Evolutionary conservation across 92 coral and sea anemone genomes (phyloP).

Genomic region (Montipora capitata): DNA sequence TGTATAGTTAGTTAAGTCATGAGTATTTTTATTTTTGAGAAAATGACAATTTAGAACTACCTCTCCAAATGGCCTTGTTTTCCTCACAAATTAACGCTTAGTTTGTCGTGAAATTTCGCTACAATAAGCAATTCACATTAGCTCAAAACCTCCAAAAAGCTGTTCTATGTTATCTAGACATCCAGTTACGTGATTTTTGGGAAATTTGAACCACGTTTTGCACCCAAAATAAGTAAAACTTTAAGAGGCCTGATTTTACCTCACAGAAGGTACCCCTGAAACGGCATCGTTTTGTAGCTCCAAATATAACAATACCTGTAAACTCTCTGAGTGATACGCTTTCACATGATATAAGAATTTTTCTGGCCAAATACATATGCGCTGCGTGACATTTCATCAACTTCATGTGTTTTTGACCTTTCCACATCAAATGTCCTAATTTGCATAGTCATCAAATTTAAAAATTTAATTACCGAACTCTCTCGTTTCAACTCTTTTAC

Average conservation of each 20-base stretch:
- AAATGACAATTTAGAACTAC: constrained; percentile 29
- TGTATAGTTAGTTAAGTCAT: constrained; percentile 26
- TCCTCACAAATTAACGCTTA: constrained; percentile 14
- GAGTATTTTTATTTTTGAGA: constrained; percentile 39
- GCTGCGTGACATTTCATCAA: constrained; percentile 57
- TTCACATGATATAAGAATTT: constrained; percentile 59
- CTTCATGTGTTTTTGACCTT: constrained; percentile 55
- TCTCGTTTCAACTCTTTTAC: background rate
- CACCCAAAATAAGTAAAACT: constrained; percentile 45
- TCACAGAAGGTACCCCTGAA: constrained; percentile 44
- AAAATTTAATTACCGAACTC: background rate
- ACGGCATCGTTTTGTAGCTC: constrained; percentile 54
- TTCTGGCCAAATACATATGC: constrained; percentile 65
- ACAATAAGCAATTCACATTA: constrained; percentile 44
- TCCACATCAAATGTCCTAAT: constrained; percentile 41
- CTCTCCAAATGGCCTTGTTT: constrained; percentile 36
- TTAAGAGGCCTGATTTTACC: constrained; percentile 40
- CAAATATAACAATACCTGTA: constrained; percentile 44
- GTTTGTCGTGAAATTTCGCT: constrained; percentile 38
- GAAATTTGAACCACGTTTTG: constrained; percentile 44
- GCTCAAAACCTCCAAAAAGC: constrained; percentile 32
- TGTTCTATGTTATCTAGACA: constrained; percentile 40
- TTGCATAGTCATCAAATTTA: constrained; percentile 20
- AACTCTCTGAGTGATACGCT: constrained; percentile 48
- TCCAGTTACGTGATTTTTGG: constrained; percentile 50